Evolutionary conservation across 1,140 invertebrate species (phyloP).

Genomic region (Araneus ventricosus): DNA sequence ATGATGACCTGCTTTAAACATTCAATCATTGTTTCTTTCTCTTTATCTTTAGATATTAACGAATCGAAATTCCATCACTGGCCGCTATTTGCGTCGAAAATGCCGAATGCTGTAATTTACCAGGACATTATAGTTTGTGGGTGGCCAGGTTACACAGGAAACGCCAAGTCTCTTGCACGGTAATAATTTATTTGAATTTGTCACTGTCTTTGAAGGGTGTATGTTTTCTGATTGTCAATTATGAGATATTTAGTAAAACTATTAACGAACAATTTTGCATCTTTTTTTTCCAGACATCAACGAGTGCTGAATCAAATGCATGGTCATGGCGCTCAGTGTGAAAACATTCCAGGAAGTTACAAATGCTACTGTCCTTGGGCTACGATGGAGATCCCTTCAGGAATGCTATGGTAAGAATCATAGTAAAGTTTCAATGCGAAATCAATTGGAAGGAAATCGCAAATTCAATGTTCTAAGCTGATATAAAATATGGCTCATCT

Average conservation of each 20-base stretch:
- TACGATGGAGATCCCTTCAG: conserved; percentile 91
- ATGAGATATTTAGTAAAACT: background rate
- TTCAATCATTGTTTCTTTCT: background rate
- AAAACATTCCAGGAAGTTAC: conserved; percentile 92
- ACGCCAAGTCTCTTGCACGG: conserved; percentile 77
- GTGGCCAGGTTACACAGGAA: conserved; percentile 88
- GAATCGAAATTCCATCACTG: conserved; percentile 92
- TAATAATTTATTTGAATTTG: conserved; percentile 57
- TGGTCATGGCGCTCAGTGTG: conserved; percentile 90
- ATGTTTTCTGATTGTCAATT: too few species aligned
- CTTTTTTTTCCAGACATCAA: conserved; percentile 86
- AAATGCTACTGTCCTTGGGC: conserved; percentile 91
- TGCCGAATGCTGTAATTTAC: conserved; percentile 96
- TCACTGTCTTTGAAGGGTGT: too few species aligned
- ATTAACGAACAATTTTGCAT: background rate
- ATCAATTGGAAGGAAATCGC: too few species aligned
- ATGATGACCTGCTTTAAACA: too few species aligned
- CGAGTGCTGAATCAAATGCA: conserved; percentile 89
- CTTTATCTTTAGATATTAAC: conserved; percentile 88
- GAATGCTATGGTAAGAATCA: conserved; percentile 82
- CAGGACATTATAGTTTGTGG: conserved; percentile 96
- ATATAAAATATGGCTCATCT: too few species aligned
- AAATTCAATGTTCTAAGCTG: too few species aligned
- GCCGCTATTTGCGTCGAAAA: conserved; percentile 92
- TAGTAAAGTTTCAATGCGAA: background rate